Percentiles rank a stretch among this genome's conserved stretches.
These are phyloP conservation scores for Phalangium opilio DNA, from an alignment of 2,888 invertebrate genomes.

Conservation along the genomic window DNA sequence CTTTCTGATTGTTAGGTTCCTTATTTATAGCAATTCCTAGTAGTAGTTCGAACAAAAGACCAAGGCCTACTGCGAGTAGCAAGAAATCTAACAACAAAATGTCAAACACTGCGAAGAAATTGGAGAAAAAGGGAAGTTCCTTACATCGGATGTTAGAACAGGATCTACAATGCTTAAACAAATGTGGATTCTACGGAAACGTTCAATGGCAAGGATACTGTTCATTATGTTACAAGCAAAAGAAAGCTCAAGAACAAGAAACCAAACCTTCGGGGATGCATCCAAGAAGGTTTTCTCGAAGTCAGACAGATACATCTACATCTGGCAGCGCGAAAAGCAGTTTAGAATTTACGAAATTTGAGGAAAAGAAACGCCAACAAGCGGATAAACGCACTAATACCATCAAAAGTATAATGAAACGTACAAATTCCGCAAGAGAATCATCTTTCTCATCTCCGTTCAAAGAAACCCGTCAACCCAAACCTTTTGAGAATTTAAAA, in stretches of 20 bases:
- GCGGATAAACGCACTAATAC: conserved; percentile 61
- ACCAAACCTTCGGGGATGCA: background rate
- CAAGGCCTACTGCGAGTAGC: too few species aligned
- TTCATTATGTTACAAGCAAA: background rate
- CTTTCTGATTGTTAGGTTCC: too few species aligned
- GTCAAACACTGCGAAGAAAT: too few species aligned
- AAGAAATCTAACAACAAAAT: too few species aligned
- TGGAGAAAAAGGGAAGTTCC: too few species aligned
- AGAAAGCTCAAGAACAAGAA: background rate
- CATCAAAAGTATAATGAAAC: conserved; percentile 58
- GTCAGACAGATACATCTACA: too few species aligned
- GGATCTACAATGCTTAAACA: background rate
- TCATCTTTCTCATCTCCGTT: too few species aligned
- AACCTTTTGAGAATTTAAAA: background rate
- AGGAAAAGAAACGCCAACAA: conserved; percentile 67
- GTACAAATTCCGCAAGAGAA: conserved; percentile 32
- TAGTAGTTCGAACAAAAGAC: too few species aligned
- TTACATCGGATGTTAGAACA: background rate
- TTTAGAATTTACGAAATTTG: conserved; percentile 53
- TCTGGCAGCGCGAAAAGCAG: too few species aligned
- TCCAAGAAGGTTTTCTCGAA: too few species aligned
- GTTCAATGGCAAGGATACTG: background rate
- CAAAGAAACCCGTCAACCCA: background rate
- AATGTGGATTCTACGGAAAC: background rate
- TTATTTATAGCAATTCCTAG: too few species aligned